These are phyloP conservation scores for Metacarcinus magister DNA, from an alignment of 2,888 invertebrate genomes.

Conservation along the genomic window DNA sequence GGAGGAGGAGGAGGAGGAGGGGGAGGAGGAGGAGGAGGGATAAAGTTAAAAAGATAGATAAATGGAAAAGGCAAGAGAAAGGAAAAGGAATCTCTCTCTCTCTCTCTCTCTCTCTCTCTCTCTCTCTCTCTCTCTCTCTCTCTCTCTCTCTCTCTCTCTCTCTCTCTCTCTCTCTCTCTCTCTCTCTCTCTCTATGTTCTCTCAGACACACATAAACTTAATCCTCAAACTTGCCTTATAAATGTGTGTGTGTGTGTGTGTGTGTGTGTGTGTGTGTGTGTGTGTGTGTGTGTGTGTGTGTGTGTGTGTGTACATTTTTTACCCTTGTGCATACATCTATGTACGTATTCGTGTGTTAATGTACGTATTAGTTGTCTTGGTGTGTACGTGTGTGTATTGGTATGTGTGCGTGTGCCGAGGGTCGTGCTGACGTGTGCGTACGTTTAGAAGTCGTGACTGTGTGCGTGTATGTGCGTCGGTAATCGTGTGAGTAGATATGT, in stretches of 20 bases:
- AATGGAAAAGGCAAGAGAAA: neutral
- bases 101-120: constrained; percentile 47
- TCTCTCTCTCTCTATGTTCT: neutral
- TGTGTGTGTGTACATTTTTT: too few species aligned
- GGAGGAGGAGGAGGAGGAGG: neutral
- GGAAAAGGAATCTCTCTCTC: constrained; percentile 40
- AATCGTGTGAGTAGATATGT: neutral
- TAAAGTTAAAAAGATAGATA: neutral
- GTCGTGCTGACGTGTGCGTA: neutral
- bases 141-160: constrained; percentile 13
- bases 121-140: constrained; percentile 28
- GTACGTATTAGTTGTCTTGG: neutral
- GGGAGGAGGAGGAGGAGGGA: neutral
- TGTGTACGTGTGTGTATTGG: neutral
- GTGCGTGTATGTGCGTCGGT: constrained; percentile 6
- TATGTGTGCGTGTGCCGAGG: neutral
- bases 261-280: constrained; percentile 38
- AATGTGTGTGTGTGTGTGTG: constrained; percentile 38
- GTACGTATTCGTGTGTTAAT: neutral
- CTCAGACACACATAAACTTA: neutral
- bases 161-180: constrained; percentile 2
- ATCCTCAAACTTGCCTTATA: neutral
- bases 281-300: constrained; percentile 15
- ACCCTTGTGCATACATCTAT: too few species aligned
- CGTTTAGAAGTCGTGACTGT: constrained; percentile 16